phyloP scores from a whole-genome alignment of 2,113 vertebrate species.

The Enhydra lutris region DNA sequence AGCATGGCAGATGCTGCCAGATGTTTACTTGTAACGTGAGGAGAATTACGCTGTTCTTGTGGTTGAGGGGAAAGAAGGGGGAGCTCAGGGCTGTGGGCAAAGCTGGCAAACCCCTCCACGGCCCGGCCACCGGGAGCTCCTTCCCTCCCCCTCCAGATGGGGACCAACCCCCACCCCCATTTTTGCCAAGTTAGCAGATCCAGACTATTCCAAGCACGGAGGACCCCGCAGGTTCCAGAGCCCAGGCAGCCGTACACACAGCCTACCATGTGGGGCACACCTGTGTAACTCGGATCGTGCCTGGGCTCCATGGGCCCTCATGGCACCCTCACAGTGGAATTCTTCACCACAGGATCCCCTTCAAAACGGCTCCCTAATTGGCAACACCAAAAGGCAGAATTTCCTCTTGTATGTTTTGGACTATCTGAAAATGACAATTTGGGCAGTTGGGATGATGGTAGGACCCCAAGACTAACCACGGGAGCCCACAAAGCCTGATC shows the following conservation, averaged over 20 bases:
- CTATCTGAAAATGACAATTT: neutral
- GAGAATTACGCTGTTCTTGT: constrained; percentile 57
- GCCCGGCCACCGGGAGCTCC: constrained; percentile 27
- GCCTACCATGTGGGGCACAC: constrained; percentile 43
- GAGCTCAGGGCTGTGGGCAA: neutral
- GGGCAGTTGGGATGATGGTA: neutral
- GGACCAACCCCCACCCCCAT: constrained; percentile 2
- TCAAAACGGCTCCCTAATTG: neutral
- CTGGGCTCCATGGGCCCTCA: neutral
- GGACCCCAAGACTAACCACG: neutral
- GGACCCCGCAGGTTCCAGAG: constrained; percentile 33
- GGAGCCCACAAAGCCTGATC: neutral
- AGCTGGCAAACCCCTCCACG: constrained; percentile 25
- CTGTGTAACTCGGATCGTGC: constrained; percentile 33
- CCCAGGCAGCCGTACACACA: constrained; percentile 4
- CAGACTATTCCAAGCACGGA: constrained; percentile 20
- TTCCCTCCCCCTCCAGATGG: constrained; percentile 58
- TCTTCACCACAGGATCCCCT: neutral
- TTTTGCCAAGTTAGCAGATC: constrained; percentile 66
- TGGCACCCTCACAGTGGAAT: neutral
- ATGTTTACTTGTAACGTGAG: constrained; percentile 70
- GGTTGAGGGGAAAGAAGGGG: neutral
- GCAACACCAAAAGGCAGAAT: neutral
- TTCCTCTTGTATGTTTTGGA: neutral
- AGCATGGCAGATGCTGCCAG: constrained; percentile 66